Conservation (phyloP, 1,140 invertebrate genomes). For the Leptinotarsa texana region DNA sequence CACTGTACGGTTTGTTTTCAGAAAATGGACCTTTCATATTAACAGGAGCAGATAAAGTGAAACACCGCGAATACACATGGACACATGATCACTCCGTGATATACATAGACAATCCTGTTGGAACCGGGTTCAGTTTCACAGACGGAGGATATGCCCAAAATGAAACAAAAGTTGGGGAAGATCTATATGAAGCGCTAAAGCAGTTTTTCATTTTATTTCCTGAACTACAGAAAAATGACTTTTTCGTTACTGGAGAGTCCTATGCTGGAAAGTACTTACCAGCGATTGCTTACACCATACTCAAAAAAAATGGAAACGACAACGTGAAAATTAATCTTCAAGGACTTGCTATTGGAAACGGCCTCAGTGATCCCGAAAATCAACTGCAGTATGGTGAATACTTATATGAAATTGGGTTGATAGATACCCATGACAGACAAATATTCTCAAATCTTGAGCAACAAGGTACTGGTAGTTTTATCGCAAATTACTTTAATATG, state of each 20-base stretch:
- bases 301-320: constrained; percentile 66
- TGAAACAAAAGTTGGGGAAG: constrained; percentile 66
- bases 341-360: constrained; percentile 83
- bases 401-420: constrained; percentile 74
- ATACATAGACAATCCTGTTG: constrained; percentile 88
- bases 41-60: constrained; percentile 54
- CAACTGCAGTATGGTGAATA: constrained; percentile 73
- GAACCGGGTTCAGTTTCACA: constrained; percentile 77
- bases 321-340: constrained; percentile 68
- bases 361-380: constrained; percentile 77
- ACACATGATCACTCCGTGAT: constrained; percentile 67
- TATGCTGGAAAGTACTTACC: constrained; percentile 85
- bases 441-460: constrained; percentile 63
- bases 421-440: constrained; percentile 65
- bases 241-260: constrained; percentile 82
- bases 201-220: constrained; percentile 78
- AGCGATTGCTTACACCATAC: constrained; percentile 73
- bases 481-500: neutral
- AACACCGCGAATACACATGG: constrained; percentile 62
- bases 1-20: constrained; percentile 72
- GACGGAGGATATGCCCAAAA: constrained; percentile 67
- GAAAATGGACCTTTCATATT: constrained; percentile 68
- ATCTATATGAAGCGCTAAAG: constrained; percentile 66
- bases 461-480: constrained; percentile 48
- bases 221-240: constrained; percentile 66